These are phyloP conservation scores for Teleogryllus oceanicus DNA, from an alignment of 2,888 invertebrate genomes.

Conservation along the genomic window DNA sequence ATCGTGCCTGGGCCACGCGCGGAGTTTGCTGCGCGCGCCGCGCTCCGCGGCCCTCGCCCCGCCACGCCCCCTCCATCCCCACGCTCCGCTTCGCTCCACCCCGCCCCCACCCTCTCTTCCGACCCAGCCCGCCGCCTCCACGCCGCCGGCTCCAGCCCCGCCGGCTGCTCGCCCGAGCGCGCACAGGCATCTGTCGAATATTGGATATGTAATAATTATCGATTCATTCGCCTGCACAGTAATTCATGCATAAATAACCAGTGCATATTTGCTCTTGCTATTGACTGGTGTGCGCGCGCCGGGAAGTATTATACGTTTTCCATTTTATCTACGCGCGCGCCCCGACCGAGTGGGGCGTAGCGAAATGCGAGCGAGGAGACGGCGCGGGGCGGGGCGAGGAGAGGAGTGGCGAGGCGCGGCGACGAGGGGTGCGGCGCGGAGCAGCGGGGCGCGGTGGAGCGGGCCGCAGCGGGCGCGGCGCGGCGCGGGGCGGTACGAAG, in stretches of 20 bases:
- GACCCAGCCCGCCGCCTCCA: background rate
- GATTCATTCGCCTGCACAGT: background rate
- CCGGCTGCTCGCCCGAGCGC: conserved; percentile 6
- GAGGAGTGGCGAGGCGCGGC: no score
- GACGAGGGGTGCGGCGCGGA: no score
- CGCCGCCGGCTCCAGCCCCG: background rate
- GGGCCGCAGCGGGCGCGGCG: no score
- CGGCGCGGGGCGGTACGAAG: no score
- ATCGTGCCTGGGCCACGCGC: no score
- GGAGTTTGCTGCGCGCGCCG: no score
- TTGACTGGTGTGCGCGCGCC: background rate
- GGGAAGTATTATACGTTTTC: background rate
- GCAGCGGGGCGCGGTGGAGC: no score
- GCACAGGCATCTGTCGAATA: conserved; percentile 9
- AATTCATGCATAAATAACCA: conserved; percentile 18
- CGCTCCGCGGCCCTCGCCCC: no score
- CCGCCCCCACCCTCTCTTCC: background rate
- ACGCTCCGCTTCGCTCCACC: background rate
- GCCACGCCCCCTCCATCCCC: background rate
- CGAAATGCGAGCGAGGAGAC: no score
- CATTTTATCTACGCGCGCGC: background rate
- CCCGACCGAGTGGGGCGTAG: no score
- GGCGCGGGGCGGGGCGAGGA: no score
- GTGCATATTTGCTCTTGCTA: conserved; percentile 9
- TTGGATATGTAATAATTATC: conserved; percentile 18